phyloP scores from a whole-genome alignment of 1,140 invertebrate genomes.

The Manduca sexta region DNA sequence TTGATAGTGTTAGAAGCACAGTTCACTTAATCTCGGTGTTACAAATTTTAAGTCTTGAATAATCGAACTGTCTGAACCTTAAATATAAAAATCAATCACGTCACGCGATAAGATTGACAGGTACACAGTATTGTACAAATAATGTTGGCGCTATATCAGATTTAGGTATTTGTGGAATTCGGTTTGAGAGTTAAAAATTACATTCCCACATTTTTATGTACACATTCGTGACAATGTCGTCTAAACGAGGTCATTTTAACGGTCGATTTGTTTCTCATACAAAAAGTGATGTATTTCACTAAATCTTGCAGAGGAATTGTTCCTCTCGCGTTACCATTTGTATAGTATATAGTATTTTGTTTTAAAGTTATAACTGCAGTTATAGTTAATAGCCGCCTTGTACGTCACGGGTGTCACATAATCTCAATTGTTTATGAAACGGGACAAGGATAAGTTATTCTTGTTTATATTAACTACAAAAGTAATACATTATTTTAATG shows the following conservation, averaged over 20 bases:
- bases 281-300: no score
- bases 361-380: no score
- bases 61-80: conserved; percentile 22
- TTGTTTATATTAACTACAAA: conserved; percentile 19
- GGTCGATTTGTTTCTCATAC: no score
- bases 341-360: no score
- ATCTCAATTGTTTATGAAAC: conserved; percentile 8
- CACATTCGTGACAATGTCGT: no score
- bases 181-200: background rate
- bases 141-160: background rate
- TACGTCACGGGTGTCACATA: background rate
- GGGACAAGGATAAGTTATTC: conserved; percentile 23
- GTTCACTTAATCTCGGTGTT: conserved; percentile 30
- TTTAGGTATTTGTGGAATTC: background rate
- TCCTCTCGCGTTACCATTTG: no score
- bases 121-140: conserved; percentile 9
- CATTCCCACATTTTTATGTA: no score
- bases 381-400: no score
- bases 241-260: no score
- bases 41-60: conserved; percentile 31
- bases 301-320: no score
- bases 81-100: conserved; percentile 39
- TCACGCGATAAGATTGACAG: conserved; percentile 38
- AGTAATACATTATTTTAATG: conserved; percentile 25
- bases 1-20: conserved; percentile 31